phyloP scores from a whole-genome alignment of 2,797 vertebrate genomes.

The Synaphobranchus kaupii region DNA sequence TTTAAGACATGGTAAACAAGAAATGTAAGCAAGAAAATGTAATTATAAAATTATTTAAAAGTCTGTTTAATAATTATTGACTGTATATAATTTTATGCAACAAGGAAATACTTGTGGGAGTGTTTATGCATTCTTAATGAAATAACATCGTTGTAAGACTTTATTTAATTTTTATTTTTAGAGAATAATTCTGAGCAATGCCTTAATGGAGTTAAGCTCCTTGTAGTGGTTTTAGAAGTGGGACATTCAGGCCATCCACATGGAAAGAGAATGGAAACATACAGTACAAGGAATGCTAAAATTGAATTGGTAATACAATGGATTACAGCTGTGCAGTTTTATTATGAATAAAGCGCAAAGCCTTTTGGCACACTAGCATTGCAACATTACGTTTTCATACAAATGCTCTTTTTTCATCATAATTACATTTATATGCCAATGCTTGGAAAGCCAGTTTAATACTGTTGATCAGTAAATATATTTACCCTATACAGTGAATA shows the following conservation, averaged over 20 bases:
- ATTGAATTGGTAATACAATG: not conserved
- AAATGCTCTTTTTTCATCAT: not conserved
- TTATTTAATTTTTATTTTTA: slow-evolving; percentile 6
- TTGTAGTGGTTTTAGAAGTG: not conserved
- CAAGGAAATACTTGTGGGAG: no score
- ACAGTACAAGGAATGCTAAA: not conserved
- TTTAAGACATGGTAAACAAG: no score
- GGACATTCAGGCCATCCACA: not conserved
- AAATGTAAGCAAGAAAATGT: no score
- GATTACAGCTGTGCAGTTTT: not conserved
- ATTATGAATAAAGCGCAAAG: not conserved
- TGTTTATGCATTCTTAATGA: no score
- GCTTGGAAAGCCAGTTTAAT: not conserved
- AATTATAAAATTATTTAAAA: no score
- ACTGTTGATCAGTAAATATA: not conserved
- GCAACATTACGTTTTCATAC: not conserved
- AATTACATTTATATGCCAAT: not conserved
- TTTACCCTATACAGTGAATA: not conserved
- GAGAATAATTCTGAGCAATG: not conserved
- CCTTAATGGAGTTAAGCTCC: not conserved
- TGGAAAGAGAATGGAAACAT: not conserved
- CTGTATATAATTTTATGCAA: no score
- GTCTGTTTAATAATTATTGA: no score
- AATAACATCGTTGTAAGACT: not conserved
- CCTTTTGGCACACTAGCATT: not conserved